These are phyloP conservation scores for Malurus alboscapulatus DNA, from an alignment of 2,113 vertebrate genomes.

Conservation along the genomic window DNA sequence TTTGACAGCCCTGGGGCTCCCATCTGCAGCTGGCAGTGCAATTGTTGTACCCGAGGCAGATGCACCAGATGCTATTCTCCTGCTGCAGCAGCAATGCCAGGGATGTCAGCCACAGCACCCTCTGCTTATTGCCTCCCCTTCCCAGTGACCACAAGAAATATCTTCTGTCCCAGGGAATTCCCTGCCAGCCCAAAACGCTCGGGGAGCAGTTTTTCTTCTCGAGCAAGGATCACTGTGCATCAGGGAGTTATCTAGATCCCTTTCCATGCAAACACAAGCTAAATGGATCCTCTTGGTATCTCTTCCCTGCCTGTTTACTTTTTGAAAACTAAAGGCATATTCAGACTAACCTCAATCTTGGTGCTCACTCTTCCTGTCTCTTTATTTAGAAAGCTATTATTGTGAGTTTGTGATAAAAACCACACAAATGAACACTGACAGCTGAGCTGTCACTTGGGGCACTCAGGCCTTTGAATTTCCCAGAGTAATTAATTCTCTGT, in stretches of 20 bases:
- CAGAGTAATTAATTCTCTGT: neutral
- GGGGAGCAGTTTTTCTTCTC: neutral
- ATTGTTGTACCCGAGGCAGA: rapidly evolving
- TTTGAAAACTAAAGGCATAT: neutral
- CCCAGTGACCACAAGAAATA: neutral
- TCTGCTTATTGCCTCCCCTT: neutral
- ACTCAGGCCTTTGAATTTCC: neutral
- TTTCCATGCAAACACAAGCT: neutral
- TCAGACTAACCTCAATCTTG: neutral
- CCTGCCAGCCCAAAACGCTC: neutral
- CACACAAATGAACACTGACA: neutral
- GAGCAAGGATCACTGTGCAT: neutral
- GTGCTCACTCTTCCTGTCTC: neutral
- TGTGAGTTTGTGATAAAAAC: neutral
- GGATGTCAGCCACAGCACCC: neutral
- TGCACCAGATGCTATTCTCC: neutral
- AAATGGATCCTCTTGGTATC: neutral
- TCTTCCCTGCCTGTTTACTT: neutral
- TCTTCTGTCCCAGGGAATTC: too few relatives aligned
- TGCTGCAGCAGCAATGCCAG: rapidly evolving
- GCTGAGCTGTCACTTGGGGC: neutral
- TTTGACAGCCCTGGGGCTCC: rapidly evolving
- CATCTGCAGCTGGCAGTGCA: neutral
- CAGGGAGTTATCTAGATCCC: neutral
- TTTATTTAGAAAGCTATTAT: neutral